Evolutionary conservation across 2,888 invertebrate genomes (phyloP).

Genomic region (Agrotis segetum): DNA sequence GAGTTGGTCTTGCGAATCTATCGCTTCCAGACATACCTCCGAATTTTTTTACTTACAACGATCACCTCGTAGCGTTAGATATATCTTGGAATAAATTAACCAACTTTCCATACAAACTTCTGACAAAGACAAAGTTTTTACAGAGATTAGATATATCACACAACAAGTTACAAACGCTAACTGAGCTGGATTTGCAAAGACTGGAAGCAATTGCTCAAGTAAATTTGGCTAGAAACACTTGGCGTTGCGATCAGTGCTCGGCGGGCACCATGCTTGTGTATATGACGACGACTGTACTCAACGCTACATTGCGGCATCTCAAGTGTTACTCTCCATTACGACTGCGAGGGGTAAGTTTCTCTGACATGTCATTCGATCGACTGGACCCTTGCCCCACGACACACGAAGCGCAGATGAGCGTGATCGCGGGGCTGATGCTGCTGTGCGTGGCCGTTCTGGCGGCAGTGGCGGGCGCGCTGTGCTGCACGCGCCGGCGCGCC

Average conservation of each 20-base stretch:
- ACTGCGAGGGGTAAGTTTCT: slow-evolving; percentile 85
- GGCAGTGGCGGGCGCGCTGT: slow-evolving; percentile 91
- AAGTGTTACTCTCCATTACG: slow-evolving; percentile 91
- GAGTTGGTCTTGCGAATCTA: slow-evolving; percentile 91
- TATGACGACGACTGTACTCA: slow-evolving; percentile 90
- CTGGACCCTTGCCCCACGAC: slow-evolving; percentile 87
- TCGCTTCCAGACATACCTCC: slow-evolving; percentile 90
- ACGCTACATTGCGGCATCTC: slow-evolving; percentile 87
- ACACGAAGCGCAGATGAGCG: slow-evolving; percentile 91
- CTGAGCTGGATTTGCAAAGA: slow-evolving; percentile 90
- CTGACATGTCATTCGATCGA: slow-evolving; percentile 76
- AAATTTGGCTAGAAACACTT: slow-evolving; percentile 92
- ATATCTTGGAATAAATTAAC: slow-evolving; percentile 94
- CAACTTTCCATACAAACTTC: slow-evolving; percentile 89
- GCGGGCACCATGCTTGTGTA: slow-evolving; percentile 90
- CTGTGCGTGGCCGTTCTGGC: slow-evolving; percentile 84
- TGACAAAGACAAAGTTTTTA: slow-evolving; percentile 91
- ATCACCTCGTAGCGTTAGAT: slow-evolving; percentile 92
- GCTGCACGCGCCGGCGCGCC: slow-evolving; percentile 93
- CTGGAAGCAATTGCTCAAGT: slow-evolving; percentile 91
- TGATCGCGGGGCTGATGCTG: slow-evolving; percentile 87
- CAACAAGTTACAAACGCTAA: slow-evolving; percentile 93
- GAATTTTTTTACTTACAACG: slow-evolving; percentile 91
- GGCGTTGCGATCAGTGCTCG: slow-evolving; percentile 93
- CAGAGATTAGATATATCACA: slow-evolving; percentile 93